Percentiles rank a stretch among this genome's conserved stretches.
These are phyloP conservation scores for Anodontia alba DNA, from an alignment of 2,888 invertebrate species.

Conservation along the genomic window DNA sequence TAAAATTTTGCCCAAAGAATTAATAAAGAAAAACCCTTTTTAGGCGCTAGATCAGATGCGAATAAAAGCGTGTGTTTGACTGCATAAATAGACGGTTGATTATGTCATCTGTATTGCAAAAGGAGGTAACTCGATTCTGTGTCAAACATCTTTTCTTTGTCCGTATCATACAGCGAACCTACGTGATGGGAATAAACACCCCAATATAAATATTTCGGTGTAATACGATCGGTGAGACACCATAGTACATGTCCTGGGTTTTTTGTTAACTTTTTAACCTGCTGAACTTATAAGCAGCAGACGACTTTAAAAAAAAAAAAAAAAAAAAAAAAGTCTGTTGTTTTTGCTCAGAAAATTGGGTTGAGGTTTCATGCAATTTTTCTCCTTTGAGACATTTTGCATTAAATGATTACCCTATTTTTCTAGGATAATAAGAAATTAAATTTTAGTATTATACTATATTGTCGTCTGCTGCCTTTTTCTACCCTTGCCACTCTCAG, in stretches of 20 bases:
- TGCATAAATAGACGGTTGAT: constrained; percentile 5
- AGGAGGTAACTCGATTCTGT: constrained; percentile 3
- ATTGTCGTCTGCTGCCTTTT: no score
- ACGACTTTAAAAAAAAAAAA: no score
- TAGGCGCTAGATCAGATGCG: not conserved
- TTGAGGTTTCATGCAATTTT: no score
- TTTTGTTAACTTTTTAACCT: no score
- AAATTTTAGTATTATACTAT: no score
- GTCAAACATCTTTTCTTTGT: constrained; percentile 10
- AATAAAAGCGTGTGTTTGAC: constrained; percentile 1
- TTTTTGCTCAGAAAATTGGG: no score
- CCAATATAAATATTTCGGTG: not conserved
- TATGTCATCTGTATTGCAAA: constrained; percentile 19
- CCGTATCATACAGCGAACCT: not conserved
- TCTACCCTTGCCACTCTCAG: no score
- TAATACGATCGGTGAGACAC: not conserved
- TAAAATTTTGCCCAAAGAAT: not conserved
- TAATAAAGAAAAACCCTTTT: not conserved
- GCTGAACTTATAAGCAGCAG: no score
- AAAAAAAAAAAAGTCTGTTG: no score
- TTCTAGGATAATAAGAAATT: no score
- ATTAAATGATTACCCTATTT: no score
- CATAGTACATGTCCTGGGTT: not conserved
- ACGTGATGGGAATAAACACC: constrained; percentile 14
- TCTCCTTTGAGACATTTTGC: no score